A percentile compares a stretch with the other conserved stretches of the same genome.
phyloP scores from a whole-genome alignment of 2,888 invertebrate genomes.

The Lasioglossum figueresi region DNA sequence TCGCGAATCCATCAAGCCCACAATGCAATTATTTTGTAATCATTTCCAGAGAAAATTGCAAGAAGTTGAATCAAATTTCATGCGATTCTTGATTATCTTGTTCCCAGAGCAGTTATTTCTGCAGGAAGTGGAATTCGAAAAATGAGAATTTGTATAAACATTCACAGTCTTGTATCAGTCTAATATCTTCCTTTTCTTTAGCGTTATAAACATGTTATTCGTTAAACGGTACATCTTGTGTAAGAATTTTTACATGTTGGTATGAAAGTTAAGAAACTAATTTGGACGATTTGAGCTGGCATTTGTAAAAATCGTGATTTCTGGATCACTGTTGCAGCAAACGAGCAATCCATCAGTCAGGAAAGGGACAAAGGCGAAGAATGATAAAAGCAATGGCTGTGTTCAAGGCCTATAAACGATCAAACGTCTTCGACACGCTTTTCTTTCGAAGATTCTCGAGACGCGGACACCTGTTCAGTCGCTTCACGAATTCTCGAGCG shows the following conservation, averaged over 20 bases:
- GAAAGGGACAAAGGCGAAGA: slow-evolving; percentile 1
- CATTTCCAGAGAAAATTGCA: neutral
- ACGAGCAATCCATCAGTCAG: neutral
- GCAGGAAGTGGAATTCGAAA: neutral
- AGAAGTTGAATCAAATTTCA: neutral
- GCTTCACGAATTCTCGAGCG: neutral
- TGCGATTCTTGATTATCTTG: neutral
- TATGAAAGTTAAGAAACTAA: neutral
- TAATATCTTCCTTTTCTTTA: no score
- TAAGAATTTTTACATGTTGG: neutral
- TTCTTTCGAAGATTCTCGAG: neutral
- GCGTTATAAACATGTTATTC: neutral
- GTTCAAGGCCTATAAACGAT: slow-evolving; percentile 10
- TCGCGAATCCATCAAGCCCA: neutral
- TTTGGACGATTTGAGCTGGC: neutral
- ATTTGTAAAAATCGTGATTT: neutral
- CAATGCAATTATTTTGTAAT: neutral
- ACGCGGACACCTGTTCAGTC: neutral
- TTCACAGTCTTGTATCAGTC: no score
- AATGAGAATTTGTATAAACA: neutral
- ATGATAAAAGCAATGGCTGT: slow-evolving; percentile 7
- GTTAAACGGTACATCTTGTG: neutral
- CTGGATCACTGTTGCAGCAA: neutral
- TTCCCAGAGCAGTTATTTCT: neutral
- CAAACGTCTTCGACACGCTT: slow-evolving; percentile 6